Percentiles rank a stretch among this genome's conserved stretches.
These are phyloP conservation scores for Epinephelus cyanopodus DNA, from an alignment of 2,113 vertebrate genomes.

Conservation along the genomic window DNA sequence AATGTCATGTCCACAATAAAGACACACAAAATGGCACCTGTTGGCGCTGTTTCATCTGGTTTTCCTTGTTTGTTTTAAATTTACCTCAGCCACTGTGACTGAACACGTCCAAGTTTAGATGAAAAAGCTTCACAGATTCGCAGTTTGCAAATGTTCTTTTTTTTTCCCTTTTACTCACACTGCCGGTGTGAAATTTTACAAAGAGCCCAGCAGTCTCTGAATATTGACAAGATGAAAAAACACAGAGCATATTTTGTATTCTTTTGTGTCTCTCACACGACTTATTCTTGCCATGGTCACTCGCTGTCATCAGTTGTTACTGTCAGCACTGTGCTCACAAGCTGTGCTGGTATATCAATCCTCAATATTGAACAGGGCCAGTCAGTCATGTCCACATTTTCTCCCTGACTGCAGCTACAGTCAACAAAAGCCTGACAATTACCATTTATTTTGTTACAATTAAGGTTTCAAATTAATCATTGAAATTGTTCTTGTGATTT, in stretches of 20 bases:
- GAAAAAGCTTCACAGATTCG: conserved; percentile 48
- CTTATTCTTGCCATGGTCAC: conserved; percentile 8
- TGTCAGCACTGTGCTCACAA: conserved; percentile 7
- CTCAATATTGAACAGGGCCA: background rate
- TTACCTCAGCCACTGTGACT: conserved; percentile 28
- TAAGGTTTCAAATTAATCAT: background rate
- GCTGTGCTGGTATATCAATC: conserved; percentile 6
- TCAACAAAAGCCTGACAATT: background rate
- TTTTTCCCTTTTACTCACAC: conserved; percentile 19
- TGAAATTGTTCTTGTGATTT: background rate
- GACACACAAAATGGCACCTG: conserved; percentile 85
- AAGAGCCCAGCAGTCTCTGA: conserved; percentile 18
- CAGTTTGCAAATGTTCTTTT: conserved; percentile 30
- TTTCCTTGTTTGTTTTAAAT: conserved; percentile 55
- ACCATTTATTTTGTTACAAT: background rate
- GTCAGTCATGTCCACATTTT: background rate
- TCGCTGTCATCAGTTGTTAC: conserved; percentile 22
- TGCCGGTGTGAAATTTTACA: conserved; percentile 32
- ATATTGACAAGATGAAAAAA: conserved; percentile 29
- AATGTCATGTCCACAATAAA: conserved; percentile 95
- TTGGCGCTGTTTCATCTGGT: conserved; percentile 55
- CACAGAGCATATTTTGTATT: conserved; percentile 3
- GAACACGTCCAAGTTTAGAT: conserved; percentile 57
- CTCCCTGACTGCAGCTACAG: background rate
- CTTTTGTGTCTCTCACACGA: background rate